Percentiles rank a stretch among this genome's conserved stretches.
phyloP scores from a whole-genome alignment of 2,888 invertebrate species.

The Metacarcinus magister region DNA sequence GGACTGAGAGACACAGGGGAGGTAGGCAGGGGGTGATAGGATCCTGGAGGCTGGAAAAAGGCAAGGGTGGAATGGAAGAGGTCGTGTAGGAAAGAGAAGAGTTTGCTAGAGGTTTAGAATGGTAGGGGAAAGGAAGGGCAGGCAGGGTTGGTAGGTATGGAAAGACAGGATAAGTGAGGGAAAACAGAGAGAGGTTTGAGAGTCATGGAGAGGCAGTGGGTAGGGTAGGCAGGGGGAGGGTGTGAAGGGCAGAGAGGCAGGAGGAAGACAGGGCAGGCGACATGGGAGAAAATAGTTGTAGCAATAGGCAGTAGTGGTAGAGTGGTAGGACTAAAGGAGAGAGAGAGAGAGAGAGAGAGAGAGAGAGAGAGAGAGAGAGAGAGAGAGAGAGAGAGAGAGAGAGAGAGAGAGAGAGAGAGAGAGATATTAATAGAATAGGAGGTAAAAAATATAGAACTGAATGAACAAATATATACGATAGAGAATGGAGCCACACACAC shows the following conservation, averaged over 20 bases:
- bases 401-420: constrained; percentile 26
- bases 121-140: not conserved
- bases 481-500: not conserved
- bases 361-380: constrained; percentile 26
- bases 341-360: constrained; percentile 26
- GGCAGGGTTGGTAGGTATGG: not conserved
- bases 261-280: not conserved
- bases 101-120: not conserved
- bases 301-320: not conserved
- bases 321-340: not conserved
- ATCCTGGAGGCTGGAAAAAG: too few species aligned
- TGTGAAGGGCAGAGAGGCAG: not conserved
- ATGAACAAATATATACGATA: not conserved
- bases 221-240: not conserved
- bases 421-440: not conserved
- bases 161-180: not conserved
- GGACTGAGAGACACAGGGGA: not conserved
- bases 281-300: not conserved
- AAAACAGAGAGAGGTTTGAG: not conserved
- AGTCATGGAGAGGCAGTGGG: too few species aligned
- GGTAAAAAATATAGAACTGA: not conserved
- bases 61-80: too few species aligned
- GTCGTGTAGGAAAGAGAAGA: too few species aligned
- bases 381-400: constrained; percentile 26
- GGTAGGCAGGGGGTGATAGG: too few species aligned